A percentile compares a stretch with the other conserved stretches of the same genome.
These are phyloP conservation scores for Cheilosia scutellata DNA, from an alignment of 2,888 invertebrate species.

Conservation along the genomic window DNA sequence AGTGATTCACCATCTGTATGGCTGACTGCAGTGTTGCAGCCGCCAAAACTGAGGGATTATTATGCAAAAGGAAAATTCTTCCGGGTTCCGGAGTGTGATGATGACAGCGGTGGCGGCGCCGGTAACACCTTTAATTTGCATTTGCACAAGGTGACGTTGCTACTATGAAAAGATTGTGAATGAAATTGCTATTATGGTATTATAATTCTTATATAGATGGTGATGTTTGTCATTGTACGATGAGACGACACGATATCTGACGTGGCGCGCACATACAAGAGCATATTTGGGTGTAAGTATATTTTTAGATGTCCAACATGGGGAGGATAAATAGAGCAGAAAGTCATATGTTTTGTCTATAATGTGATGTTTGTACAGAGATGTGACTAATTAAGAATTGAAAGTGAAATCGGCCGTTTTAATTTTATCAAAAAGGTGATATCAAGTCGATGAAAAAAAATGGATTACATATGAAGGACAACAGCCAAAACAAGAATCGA, in stretches of 20 bases:
- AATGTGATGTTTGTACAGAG: not conserved
- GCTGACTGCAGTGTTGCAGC: conserved; percentile 54
- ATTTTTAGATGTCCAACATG: conserved; percentile 48
- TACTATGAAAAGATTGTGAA: conserved; percentile 53
- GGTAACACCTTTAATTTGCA: conserved; percentile 52
- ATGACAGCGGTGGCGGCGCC: conserved; percentile 12
- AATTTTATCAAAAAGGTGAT: too few relatives aligned
- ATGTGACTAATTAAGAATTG: not conserved
- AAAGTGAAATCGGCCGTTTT: too few relatives aligned
- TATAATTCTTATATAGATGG: conserved; percentile 43
- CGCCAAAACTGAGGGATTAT: conserved; percentile 63
- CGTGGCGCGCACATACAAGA: too few relatives aligned
- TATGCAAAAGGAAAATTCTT: conserved; percentile 67
- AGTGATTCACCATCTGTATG: conserved; percentile 65
- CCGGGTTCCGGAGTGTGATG: conserved; percentile 62
- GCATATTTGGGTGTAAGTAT: not conserved
- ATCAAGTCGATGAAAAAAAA: too few relatives aligned
- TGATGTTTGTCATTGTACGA: conserved; percentile 47
- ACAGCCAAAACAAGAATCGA: too few relatives aligned
- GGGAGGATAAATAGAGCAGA: conserved; percentile 32
- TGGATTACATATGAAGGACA: too few relatives aligned
- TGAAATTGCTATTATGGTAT: conserved; percentile 63
- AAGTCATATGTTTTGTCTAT: conserved; percentile 14
- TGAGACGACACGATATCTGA: not conserved
- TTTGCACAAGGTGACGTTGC: conserved; percentile 53